Percentiles rank a stretch among this genome's conserved stretches.
phyloP scores from a whole-genome alignment of 1,140 invertebrate species.

The Solenopsis fugax region DNA sequence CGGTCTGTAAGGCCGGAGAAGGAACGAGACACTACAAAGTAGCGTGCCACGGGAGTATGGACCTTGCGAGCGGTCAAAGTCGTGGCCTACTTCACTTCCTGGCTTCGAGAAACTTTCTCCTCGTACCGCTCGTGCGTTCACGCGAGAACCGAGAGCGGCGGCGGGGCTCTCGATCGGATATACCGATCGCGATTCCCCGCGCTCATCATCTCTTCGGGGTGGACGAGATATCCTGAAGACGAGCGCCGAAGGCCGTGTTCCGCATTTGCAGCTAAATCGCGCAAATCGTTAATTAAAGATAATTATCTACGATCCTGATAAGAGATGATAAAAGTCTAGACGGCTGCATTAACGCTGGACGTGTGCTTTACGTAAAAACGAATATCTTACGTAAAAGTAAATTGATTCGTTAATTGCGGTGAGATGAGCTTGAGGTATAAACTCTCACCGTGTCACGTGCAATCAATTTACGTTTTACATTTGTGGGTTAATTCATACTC shows the following conservation, averaged over 20 bases:
- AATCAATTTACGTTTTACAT: not conserved
- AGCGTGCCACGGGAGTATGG: constrained; percentile 79
- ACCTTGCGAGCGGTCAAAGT: constrained; percentile 87
- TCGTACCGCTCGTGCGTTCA: constrained; percentile 74
- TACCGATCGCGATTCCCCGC: constrained; percentile 8
- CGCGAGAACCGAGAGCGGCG: constrained; percentile 41
- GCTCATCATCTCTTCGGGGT: not conserved
- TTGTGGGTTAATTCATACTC: not conserved
- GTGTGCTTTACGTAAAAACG: not conserved
- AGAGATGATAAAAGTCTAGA: not conserved
- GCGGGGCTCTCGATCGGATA: constrained; percentile 49
- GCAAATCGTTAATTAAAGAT: constrained; percentile 17
- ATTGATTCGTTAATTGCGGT: not conserved
- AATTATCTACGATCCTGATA: not conserved
- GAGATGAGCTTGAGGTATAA: not conserved
- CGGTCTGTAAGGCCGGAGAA: constrained; percentile 27
- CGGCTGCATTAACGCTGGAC: not conserved
- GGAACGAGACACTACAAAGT: constrained; percentile 63
- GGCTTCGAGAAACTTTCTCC: constrained; percentile 85
- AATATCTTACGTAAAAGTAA: not conserved
- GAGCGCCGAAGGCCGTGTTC: not conserved
- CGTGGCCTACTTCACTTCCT: constrained; percentile 86
- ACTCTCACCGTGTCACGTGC: not conserved
- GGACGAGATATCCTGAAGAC: constrained; percentile 4
- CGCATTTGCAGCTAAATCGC: not conserved